A percentile compares a stretch with the other conserved stretches of the same genome.
These are phyloP conservation scores for Spodoptera litura DNA, from an alignment of 1,140 invertebrate species.

Conservation along the genomic window DNA sequence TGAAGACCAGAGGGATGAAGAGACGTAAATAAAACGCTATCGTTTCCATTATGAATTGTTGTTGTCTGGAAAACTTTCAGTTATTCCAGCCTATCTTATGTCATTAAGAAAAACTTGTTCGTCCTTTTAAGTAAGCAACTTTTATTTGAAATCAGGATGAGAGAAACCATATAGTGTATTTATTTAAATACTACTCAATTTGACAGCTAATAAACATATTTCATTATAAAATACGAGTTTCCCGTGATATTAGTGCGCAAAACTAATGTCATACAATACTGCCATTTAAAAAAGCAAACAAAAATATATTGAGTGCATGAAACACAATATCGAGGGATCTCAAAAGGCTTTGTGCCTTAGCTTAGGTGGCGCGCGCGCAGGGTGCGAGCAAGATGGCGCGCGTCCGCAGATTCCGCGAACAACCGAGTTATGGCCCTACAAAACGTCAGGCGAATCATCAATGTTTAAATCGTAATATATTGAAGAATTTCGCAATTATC, in stretches of 20 bases:
- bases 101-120: too few relatives aligned
- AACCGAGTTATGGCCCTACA: conserved; percentile 78
- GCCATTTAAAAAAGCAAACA: conserved; percentile 58
- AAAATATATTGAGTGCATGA: conserved; percentile 50
- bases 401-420: conserved; percentile 70
- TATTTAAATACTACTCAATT: conserved; percentile 6
- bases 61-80: too few relatives aligned
- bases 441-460: conserved; percentile 83
- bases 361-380: conserved; percentile 34
- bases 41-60: too few relatives aligned
- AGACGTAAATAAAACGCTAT: too few relatives aligned
- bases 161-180: neutral
- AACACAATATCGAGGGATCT: conserved; percentile 54
- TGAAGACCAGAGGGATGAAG: too few relatives aligned
- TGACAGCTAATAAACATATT: conserved; percentile 39
- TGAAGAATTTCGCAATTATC: conserved; percentile 86
- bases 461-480: conserved; percentile 85
- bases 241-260: conserved; percentile 29
- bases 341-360: conserved; percentile 39
- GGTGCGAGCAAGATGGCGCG: conserved; percentile 56
- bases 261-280: conserved; percentile 50
- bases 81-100: too few relatives aligned
- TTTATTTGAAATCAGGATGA: neutral
- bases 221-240: conserved; percentile 38
- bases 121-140: too few relatives aligned